Conservation (phyloP, 2,113 vertebrate genomes). For the Empidonax alnorum region DNA sequence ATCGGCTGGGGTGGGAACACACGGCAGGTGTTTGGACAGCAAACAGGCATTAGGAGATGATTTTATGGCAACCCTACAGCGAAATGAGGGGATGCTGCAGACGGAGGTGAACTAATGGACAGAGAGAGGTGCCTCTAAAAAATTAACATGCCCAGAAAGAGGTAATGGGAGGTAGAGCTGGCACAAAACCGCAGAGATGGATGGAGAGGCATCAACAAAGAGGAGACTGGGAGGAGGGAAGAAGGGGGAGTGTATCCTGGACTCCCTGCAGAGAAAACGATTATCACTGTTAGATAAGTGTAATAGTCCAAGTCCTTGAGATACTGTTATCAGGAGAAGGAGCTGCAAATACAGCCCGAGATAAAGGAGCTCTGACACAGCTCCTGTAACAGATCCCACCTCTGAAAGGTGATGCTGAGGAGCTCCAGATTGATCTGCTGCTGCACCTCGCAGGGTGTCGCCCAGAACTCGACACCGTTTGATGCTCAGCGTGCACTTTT, state of each 20-base stretch:
- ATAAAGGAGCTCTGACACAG: not conserved
- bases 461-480: not conserved
- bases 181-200: not conserved
- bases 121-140: constrained; percentile 25
- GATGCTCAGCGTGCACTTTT: accelerated
- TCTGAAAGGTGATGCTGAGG: not conserved
- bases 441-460: no score
- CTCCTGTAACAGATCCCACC: not conserved
- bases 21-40: constrained; percentile 14
- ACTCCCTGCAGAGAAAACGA: not conserved
- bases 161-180: not conserved
- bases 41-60: not conserved
- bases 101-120: not conserved
- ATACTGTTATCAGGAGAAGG: constrained; percentile 20
- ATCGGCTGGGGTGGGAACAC: not conserved
- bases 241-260: not conserved
- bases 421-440: not conserved
- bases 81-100: constrained; percentile 31
- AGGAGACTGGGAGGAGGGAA: not conserved
- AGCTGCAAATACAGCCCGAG: not conserved
- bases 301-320: constrained; percentile 1
- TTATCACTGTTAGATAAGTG: constrained; percentile 26
- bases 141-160: not conserved
- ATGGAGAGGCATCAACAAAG: not conserved
- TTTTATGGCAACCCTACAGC: not conserved